Evolutionary conservation across 2,888 invertebrate species (phyloP), one percentile per base, ranked within the genome.

Genomic region (Yponomeuta sedellus): DNA sequence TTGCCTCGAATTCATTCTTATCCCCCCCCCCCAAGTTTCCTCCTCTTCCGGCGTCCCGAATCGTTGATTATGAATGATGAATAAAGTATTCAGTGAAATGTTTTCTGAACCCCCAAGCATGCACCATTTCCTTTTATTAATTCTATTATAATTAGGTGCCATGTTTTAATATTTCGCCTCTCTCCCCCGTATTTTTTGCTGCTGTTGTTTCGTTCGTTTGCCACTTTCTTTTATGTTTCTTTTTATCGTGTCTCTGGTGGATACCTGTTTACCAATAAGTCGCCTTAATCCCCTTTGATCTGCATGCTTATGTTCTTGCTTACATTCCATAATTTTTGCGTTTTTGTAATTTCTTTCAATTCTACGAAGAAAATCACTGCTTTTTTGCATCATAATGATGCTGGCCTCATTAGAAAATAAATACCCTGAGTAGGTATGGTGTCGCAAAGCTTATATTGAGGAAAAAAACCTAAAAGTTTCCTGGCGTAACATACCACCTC

Each of bases 51-150:
- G n/a, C 16, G 44, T 25, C 52, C 58, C 20, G 66, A 66, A 20
- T 66, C 12, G 22, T 40, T 66, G 62, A 66, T 66, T 66, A 66
- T 62, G 63, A 66, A 63, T 66, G 61, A 66, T 62, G 56, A 66
- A 56, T 66, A 61, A 66, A 62, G 61, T 66, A 66, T 66, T 66
- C 66, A 66, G 59, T 66, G 12, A 56, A 62, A 62, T 56, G 28
- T 28, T 56, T 56, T 62, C 61, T 62, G 19, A 52, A 11, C 59
- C 59, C 59, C 59, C 59, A 59, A 59, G 59, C 59, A 59, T 59
- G 59, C 20, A 20, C 59, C 25, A 12, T 59, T 59, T 59, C 59
- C 12, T 11, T 59, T 52, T 52, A 20, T 20, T 59, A 52, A 59
- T 59, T 59, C 20, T 10, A 25, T 59, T 59, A 59, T 59, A 59